Percentiles rank a stretch among this genome's conserved stretches.
phyloP scores from a whole-genome alignment of 2,113 vertebrate genomes.

The Conger conger region DNA sequence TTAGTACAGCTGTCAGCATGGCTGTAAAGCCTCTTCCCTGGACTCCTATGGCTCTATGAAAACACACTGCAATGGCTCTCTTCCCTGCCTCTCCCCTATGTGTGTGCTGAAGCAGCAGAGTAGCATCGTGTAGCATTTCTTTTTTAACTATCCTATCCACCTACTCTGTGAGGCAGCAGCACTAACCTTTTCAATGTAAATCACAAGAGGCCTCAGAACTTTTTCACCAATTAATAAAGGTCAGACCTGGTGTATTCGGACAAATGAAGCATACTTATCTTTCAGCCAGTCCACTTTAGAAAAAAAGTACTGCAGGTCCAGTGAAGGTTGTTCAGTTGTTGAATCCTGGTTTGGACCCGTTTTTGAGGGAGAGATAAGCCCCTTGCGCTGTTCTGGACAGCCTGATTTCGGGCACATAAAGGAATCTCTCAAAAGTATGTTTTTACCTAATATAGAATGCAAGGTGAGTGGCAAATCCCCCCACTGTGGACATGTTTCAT shows the following conservation, averaged over 20 bases:
- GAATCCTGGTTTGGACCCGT: neutral
- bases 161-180: neutral
- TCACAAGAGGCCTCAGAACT: constrained; percentile 1
- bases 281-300: neutral
- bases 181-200: constrained; percentile 33
- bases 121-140: neutral
- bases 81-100: neutral
- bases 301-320: neutral
- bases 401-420: neutral
- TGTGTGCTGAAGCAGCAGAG: neutral
- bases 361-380: neutral
- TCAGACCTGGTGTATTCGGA: neutral
- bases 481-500: neutral
- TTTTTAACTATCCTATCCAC: neutral
- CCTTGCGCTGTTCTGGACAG: neutral
- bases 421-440: neutral
- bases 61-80: neutral
- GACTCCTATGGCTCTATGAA: neutral
- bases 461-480: neutral
- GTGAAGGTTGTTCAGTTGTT: neutral
- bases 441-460: neutral
- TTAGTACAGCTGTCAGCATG: neutral
- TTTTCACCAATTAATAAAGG: constrained; percentile 19
- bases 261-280: neutral
- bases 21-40: neutral